Evolutionary conservation across 2,888 invertebrate species (phyloP), one percentile per base, ranked within the genome.

Genomic region (Geophilus truncorum): DNA sequence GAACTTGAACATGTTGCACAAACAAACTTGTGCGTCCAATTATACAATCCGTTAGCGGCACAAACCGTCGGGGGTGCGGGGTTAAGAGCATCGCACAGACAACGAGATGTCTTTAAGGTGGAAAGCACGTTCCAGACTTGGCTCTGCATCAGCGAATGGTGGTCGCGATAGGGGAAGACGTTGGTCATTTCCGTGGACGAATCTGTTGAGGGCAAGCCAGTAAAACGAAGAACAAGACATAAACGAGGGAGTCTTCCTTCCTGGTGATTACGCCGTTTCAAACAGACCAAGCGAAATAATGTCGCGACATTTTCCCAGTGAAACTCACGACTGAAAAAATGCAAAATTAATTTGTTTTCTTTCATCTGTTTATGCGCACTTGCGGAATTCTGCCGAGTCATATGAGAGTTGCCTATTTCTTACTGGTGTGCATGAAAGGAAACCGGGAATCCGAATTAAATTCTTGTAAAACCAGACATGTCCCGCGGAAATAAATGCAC

Each of bases 231-330:
- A 70, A 70, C 70, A 70, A 70, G 70, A 70, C 70, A 28, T 70
- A 70, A 70, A 70, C 70, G 70, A 25, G 70, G 70, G 70, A 70
- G 70, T 28, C 70, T 70, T 70, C 70, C 70, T 70, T 70, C 70
- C 70, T 70, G 70, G 28, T 70, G 70, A 70, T 28, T 70, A 25
- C 70, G 12, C 45, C 32, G 51, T 51, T 51, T 51, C 51, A 51
- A 51, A 21, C 51, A 51, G 51, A 51, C 18, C 7, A 51, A n/a
- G 18, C 51, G 18, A n/a, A 51, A n/a, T 51, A 18, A 18, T 51
- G 9, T n/a, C 5, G 32, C 32, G 32, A 32, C 32, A 32, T 6
- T 32, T 32, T 32, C 9, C 32, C 32, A 9, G 5, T 9, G 32
- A 32, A 32, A 32, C 9, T 32, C 5, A 51, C 32, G 32, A 32